Evolutionary conservation across 2,797 vertebrate genomes (phyloP).

Genomic region (Manis crassicaudata): DNA sequence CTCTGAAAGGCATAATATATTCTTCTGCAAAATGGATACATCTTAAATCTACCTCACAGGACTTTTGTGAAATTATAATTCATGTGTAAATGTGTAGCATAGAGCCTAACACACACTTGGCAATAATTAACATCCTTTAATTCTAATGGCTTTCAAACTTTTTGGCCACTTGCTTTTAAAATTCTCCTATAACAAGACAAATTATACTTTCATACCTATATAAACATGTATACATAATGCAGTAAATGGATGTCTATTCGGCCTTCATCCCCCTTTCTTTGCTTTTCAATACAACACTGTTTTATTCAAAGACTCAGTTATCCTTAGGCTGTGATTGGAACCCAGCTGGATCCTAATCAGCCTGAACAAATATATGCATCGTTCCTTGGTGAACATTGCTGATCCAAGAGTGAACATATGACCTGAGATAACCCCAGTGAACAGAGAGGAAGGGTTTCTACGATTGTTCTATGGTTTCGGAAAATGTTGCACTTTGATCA

Average conservation of each 20-base stretch:
- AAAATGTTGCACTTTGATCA: not conserved
- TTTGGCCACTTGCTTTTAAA: not conserved
- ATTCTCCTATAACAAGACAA: not conserved
- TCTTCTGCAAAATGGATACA: not conserved
- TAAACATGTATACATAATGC: too few relatives aligned
- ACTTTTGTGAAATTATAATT: not conserved
- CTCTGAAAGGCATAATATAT: not conserved
- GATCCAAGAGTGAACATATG: not conserved
- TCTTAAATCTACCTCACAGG: not conserved
- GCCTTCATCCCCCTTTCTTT: not conserved
- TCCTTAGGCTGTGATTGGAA: too few relatives aligned
- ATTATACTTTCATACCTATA: not conserved
- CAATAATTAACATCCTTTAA: not conserved
- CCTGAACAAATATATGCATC: not conserved
- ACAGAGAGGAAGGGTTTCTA: not conserved
- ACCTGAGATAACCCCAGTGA: not conserved
- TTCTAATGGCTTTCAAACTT: not conserved
- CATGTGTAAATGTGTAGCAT: not conserved
- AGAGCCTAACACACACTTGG: not conserved
- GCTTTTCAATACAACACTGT: not conserved
- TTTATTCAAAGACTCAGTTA: not conserved
- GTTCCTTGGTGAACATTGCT: not conserved
- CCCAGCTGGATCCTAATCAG: not conserved
- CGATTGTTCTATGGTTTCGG: not conserved
- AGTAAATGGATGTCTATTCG: not conserved